Base-by-base conservation (phyloP, 1,140 invertebrate species). In the Aphidius ervi region DNA sequence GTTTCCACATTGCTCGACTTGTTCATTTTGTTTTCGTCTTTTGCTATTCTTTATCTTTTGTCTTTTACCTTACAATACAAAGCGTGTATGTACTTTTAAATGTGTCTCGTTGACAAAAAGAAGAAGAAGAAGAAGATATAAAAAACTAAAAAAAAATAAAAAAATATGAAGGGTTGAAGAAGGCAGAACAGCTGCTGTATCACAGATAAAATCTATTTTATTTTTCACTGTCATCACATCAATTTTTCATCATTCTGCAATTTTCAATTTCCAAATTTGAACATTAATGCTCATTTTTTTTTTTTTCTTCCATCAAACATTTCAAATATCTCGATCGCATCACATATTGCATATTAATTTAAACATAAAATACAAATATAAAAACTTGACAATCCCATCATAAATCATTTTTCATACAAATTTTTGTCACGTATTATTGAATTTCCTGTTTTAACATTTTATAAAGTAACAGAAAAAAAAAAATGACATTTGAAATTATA, bases 51-150 rank as follows among this genome's bases (percentile, higher is more conserved):
- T 9, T 61, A 47, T 45, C 45, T 10, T 9, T 59, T 56, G 47
- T 42, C 37, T 42, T 54, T 60, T 53, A 39, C 49, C 37, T 40
- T 55, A 40, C 9, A 45, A 53, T 23, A 16, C 52, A 47, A 6
- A 45, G 6, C 50, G 40, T 52, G 50, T 52, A 37, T 60, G 53
- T 31, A 31, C 23, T 31, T 31, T 31, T 31, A 2, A 31, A 54
- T 41, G 7, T 39, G 40, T 41, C 50, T 52, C 50, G 9, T 9
- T 46, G 67, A 16, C 59, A 63, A 63, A 60, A 61, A 43, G 67
- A 67, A 65, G 63, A 63, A 65, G 67, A 61, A 67, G 65, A 68
- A 59, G 68, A 65, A 67, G 67, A 54, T 40, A 53, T 40, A 54
- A 8, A 54, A 54, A n/a, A 9, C 4, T 31, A 9, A 9, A 16